Evolutionary conservation across 2,797 vertebrate genomes (phyloP), one percentile per base, ranked within the genome.

Genomic region (Eulemur coronatus): DNA sequence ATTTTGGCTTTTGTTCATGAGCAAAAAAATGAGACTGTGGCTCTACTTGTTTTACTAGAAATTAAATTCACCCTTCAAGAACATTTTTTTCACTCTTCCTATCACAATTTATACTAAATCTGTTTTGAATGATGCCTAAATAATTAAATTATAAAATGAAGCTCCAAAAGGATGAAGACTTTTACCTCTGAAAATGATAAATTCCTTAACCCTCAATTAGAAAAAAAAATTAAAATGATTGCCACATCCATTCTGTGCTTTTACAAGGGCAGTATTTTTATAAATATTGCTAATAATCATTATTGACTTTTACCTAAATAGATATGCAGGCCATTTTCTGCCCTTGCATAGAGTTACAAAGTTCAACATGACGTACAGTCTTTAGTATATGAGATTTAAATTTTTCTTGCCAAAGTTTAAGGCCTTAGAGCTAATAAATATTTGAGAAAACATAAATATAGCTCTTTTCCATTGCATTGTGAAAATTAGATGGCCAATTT

Each of bases 331-430:
- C 38, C n/a, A 81, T 76, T 76, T 80, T 89, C 73, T 89, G 52
- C 35, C 46, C 11, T 90, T 46, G 7, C 52, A 18, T 38, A 86
- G 50, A 76, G 0, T 57, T 72, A 24, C 48, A 78, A 38, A 73
- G 78, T 72, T 97, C 30, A 87, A 20, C 2, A 46, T 69, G 38
- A 7, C 8, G 52, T 90, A 38, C 2, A 24, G 12, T 73, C 38
- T 63, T 81, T 80, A 30, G 57, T 90, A 63, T 59, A 65, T 0
- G 15, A 78, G 46, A 63, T 87, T 86, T 38, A 82, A 76, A 92
- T 72, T 96, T 96, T 52, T 94, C 46, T 92, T 96, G 72, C 67
- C 76, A 35, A 85, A 86, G 15, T 81, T 89, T 63, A 86, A 86
- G 38, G 28, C 15, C 18, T 26, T 9, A 63, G 10, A 82, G 8